These are phyloP conservation scores for Bombus consobrinus DNA, from an alignment of 1,140 invertebrate genomes.

Conservation along the genomic window DNA sequence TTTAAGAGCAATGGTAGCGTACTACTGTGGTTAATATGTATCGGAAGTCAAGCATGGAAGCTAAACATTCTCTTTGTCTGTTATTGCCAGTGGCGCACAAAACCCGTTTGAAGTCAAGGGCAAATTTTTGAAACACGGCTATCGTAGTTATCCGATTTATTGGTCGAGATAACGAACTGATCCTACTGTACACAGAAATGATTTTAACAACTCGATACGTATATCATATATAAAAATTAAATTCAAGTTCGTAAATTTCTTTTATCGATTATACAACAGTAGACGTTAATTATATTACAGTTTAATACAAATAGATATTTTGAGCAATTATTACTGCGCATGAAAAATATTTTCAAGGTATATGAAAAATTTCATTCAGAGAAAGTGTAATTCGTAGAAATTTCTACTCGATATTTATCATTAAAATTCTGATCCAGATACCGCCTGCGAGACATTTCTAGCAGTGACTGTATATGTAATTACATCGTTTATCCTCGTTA, in stretches of 20 bases:
- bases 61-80: neutral
- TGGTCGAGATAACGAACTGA: conserved; percentile 23
- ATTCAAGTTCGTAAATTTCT: no score
- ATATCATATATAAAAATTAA: neutral
- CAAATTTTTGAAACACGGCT: neutral
- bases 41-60: neutral
- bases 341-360: neutral
- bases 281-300: neutral
- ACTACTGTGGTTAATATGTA: neutral
- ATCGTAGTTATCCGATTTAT: conserved; percentile 1
- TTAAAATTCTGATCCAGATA: conserved; percentile 5
- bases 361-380: neutral
- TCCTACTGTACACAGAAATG: neutral
- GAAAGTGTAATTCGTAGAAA: neutral
- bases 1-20: neutral
- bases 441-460: neutral
- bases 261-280: neutral
- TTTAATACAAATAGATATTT: no score
- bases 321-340: neutral
- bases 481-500: conserved; percentile 52
- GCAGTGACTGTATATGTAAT: conserved; percentile 31
- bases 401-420: neutral
- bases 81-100: neutral
- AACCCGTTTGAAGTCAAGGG: neutral
- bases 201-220: neutral